These are phyloP conservation scores for Noturus placidus DNA, from an alignment of 2,113 vertebrate genomes.

Conservation along the genomic window DNA sequence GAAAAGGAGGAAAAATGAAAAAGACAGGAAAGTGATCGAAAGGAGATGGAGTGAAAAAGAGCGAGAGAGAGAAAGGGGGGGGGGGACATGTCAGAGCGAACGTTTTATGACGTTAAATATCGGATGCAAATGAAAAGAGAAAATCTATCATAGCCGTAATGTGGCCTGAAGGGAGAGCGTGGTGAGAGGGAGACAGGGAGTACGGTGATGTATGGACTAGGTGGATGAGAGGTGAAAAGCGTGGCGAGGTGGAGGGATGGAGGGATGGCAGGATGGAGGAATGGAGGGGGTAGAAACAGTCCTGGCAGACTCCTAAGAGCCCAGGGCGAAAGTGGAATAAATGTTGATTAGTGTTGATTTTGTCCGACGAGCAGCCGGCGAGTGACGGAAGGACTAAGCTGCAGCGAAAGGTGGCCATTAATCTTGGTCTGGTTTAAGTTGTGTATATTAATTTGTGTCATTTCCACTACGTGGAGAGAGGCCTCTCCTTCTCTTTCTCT, in stretches of 20 bases:
- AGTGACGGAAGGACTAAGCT: constrained; percentile 98
- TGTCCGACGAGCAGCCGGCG: constrained; percentile 90
- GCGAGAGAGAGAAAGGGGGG: not conserved
- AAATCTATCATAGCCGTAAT: constrained; percentile 96
- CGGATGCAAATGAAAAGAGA: constrained; percentile 98
- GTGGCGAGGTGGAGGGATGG: constrained; percentile 81
- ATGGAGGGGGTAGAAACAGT: constrained; percentile 74
- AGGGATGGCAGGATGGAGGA: constrained; percentile 74
- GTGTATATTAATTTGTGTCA: constrained; percentile 99
- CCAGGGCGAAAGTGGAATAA: constrained; percentile 98
- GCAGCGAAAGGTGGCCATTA: constrained; percentile 96
- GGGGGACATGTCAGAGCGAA: constrained; percentile 65
- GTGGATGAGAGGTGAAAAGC: constrained; percentile 95
- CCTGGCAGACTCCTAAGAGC: constrained; percentile 83
- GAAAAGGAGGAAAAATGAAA: constrained; percentile 39
- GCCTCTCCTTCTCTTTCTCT: constrained; percentile 73
- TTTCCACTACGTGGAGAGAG: constrained; percentile 95
- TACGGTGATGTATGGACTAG: constrained; percentile 88
- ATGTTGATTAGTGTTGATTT: constrained; percentile 99
- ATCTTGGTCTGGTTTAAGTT: constrained; percentile 99
- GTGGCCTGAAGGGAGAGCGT: constrained; percentile 81
- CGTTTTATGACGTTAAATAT: constrained; percentile 81
- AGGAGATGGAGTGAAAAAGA: constrained; percentile 2
- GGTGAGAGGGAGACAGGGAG: constrained; percentile 64
- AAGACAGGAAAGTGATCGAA: constrained; percentile 16